A percentile compares a stretch with the other conserved stretches of the same genome.
phyloP scores from a whole-genome alignment of 2,888 invertebrate genomes.

The Tanypteryx hageni region DNA sequence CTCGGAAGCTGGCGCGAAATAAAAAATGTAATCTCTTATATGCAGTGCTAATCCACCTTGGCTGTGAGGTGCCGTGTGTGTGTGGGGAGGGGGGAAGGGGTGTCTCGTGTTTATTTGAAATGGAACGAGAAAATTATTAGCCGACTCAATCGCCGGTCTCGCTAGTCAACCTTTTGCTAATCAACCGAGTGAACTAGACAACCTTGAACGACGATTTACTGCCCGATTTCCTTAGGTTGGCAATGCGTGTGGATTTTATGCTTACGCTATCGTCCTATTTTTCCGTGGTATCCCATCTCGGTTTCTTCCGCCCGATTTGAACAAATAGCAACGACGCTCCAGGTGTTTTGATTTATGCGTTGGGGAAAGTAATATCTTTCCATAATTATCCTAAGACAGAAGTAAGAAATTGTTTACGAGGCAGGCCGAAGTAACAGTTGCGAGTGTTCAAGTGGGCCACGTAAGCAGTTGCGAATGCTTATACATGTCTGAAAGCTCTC shows the following conservation, averaged over 20 bases:
- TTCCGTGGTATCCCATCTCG: neutral
- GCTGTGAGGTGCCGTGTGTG: constrained; percentile 39
- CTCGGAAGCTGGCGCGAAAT: neutral
- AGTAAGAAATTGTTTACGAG: too few species aligned
- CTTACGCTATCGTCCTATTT: neutral
- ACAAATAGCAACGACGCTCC: too few species aligned
- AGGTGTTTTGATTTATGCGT: too few species aligned
- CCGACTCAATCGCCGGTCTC: constrained; percentile 39
- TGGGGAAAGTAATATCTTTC: too few species aligned
- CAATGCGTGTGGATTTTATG: constrained; percentile 53
- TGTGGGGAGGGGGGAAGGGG: neutral
- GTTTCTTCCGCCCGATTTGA: neutral
- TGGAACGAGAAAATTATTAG: constrained; percentile 44
- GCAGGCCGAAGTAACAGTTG: too few species aligned
- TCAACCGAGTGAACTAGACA: constrained; percentile 47
- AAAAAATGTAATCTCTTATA: constrained; percentile 50
- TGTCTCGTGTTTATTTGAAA: constrained; percentile 49
- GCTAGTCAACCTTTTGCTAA: constrained; percentile 47
- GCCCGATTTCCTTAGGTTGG: constrained; percentile 51
- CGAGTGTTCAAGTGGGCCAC: too few species aligned
- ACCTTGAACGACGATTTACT: constrained; percentile 56
- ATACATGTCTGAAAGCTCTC: too few species aligned
- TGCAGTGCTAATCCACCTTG: constrained; percentile 36
- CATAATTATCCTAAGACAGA: too few species aligned
- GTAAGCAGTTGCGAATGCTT: too few species aligned